These are phyloP conservation scores for Tupiocoris notatus DNA, from an alignment of 2,888 invertebrate genomes.

Conservation along the genomic window DNA sequence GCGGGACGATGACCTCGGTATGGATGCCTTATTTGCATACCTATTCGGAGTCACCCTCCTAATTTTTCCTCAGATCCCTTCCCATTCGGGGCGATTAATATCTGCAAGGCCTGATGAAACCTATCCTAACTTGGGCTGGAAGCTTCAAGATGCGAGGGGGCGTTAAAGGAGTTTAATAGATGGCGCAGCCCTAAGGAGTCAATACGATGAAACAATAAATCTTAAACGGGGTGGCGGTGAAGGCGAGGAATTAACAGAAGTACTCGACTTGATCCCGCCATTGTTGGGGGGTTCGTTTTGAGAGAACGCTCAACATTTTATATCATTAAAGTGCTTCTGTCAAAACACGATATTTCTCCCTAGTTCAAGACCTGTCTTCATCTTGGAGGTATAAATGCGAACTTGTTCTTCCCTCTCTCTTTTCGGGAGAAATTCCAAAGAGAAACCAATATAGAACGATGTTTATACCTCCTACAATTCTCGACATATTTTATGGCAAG, in stretches of 20 bases:
- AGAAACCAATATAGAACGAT: too few relatives aligned
- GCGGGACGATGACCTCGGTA: background rate
- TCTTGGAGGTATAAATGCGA: too few relatives aligned
- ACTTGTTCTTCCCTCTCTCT: too few relatives aligned
- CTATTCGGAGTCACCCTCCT: background rate
- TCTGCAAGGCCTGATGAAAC: constrained; percentile 24
- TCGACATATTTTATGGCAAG: too few relatives aligned
- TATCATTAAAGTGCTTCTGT: constrained; percentile 9
- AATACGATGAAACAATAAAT: constrained; percentile 39
- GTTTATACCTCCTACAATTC: too few relatives aligned
- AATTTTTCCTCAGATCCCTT: constrained; percentile 9
- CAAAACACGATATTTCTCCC: constrained; percentile 2
- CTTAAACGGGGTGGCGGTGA: constrained; percentile 37
- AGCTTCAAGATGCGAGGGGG: constrained; percentile 15
- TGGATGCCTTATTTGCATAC: constrained; percentile 17
- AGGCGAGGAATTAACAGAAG: constrained; percentile 38
- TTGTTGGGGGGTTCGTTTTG: background rate
- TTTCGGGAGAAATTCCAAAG: too few relatives aligned
- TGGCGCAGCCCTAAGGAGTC: constrained; percentile 34
- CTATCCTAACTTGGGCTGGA: background rate
- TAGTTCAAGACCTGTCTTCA: too few relatives aligned
- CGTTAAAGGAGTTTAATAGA: constrained; percentile 41
- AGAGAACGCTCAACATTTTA: constrained; percentile 12
- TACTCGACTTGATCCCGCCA: background rate
- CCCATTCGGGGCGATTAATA: constrained; percentile 25